Evolutionary conservation across 1,140 invertebrate species (phyloP).

Genomic region (Hyphantria cunea): DNA sequence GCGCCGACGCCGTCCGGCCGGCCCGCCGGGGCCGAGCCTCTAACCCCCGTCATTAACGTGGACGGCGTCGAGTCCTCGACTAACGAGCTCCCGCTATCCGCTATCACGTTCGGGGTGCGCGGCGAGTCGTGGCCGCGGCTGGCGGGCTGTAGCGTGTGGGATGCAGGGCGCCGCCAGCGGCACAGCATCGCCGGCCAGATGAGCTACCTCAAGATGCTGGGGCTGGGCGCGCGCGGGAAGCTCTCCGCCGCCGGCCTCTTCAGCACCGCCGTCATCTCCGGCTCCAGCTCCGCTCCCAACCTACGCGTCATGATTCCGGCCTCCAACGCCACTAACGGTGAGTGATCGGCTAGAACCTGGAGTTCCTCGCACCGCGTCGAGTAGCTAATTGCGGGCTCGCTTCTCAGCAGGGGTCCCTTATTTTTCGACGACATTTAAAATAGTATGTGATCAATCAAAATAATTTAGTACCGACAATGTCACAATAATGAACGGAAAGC

Average conservation of each 20-base stretch:
- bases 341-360: conserved; percentile 49
- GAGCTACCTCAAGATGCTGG: conserved; percentile 94
- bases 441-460: no score
- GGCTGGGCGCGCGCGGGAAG: conserved; percentile 87
- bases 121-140: conserved; percentile 44
- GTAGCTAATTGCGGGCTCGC: no score
- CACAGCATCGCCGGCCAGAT: conserved; percentile 96
- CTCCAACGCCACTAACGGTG: conserved; percentile 87
- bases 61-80: conserved; percentile 79
- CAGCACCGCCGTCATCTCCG: conserved; percentile 96
- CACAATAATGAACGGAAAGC: no score
- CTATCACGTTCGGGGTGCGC: conserved; percentile 74
- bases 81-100: conserved; percentile 84
- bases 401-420: no score
- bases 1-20: conserved; percentile 27
- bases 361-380: no score
- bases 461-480: no score
- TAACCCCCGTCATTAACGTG: conserved; percentile 59
- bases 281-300: conserved; percentile 94
- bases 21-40: conserved; percentile 37
- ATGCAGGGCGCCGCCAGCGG: conserved; percentile 90
- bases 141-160: conserved; percentile 75
- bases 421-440: no score
- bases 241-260: conserved; percentile 90
- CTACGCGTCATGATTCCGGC: conserved; percentile 92